phyloP scores from a whole-genome alignment of 1,140 invertebrate genomes.

The Platorchestia sp. region DNA sequence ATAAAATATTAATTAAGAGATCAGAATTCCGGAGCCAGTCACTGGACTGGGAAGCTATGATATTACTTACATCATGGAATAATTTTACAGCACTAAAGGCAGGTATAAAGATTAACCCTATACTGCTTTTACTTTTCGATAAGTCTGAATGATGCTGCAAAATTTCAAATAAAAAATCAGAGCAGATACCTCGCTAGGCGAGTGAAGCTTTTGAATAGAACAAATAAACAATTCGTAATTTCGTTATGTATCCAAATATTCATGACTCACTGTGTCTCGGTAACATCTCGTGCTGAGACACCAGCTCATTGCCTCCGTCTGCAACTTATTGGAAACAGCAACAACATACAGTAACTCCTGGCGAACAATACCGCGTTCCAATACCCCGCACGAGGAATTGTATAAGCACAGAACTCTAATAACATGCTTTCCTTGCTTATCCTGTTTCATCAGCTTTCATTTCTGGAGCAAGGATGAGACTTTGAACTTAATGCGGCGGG shows the following conservation, averaged over 20 bases:
- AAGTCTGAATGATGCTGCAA: too few relatives aligned
- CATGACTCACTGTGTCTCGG: not conserved
- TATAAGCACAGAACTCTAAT: not conserved
- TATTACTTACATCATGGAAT: too few relatives aligned
- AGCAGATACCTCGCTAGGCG: not conserved
- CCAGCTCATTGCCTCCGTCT: not conserved
- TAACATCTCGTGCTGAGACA: not conserved
- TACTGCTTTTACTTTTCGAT: too few relatives aligned
- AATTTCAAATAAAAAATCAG: too few relatives aligned
- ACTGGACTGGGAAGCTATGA: too few relatives aligned
- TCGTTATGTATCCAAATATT: not conserved
- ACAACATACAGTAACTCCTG: too few relatives aligned
- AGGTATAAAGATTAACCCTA: too few relatives aligned
- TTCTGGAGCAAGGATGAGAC: not conserved
- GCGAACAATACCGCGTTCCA: too few relatives aligned
- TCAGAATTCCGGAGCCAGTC: not conserved
- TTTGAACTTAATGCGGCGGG: not conserved
- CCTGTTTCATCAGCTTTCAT: not conserved
- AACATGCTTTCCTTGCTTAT: not conserved
- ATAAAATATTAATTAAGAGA: not conserved
- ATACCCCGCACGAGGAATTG: too few relatives aligned
- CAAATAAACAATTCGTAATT: not conserved
- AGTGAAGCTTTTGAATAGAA: not conserved
- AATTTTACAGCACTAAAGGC: too few relatives aligned
- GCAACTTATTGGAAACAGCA: not conserved